Base-by-base conservation (phyloP, 1,140 invertebrate genomes). In the Proctacanthus coquilletti region DNA sequence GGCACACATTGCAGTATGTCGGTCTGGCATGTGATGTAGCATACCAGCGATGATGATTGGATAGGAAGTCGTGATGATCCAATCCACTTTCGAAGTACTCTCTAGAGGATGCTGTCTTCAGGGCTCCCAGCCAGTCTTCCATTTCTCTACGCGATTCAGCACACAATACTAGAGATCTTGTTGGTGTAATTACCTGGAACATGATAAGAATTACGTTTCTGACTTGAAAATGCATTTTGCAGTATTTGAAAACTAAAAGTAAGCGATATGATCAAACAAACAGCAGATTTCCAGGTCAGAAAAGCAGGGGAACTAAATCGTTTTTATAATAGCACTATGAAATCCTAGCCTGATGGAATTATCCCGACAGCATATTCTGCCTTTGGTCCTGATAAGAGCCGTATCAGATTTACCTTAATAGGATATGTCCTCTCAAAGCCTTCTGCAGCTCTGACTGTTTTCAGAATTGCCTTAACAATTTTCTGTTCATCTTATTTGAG, bases 1-100 rank as follows among this genome's bases (percentile, higher is more conserved):
- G 68, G 58, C 93, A 97, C 20, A 95, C 84, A 62, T 96, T 97
- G 63, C 92, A 96, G 59, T 93, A 96, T 0, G 88, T 94, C 33
- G 92, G 93, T 38, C 88, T 70, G 0, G 89, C 88, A 65, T 95
- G 88, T 20, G 81, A 92, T 33, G 88, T 88, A 13, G 85, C 77
- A 55, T 63, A 74, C 89, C 89, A 95, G 50, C 84, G 80, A 63
- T 96, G 89, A 54, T 85, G 75, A 27, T 88, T 88, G 11, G 78
- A 83, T 31, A 92, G 69, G 46, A 86, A 74, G 50, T 86, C 75
- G 38, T 75, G 68, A 47, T 67, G 56, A 37, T 60, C 57, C 45
- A 70, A 75, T 44, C 77, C 75, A 38, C 53, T 51, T 36, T 60
- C 57, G 8, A 49, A 55, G n/a, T 53, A 49, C 13, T 55, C 53